Evolutionary conservation across 2,113 vertebrate genomes (phyloP).

Genomic region (Pygoscelis antarcticus): DNA sequence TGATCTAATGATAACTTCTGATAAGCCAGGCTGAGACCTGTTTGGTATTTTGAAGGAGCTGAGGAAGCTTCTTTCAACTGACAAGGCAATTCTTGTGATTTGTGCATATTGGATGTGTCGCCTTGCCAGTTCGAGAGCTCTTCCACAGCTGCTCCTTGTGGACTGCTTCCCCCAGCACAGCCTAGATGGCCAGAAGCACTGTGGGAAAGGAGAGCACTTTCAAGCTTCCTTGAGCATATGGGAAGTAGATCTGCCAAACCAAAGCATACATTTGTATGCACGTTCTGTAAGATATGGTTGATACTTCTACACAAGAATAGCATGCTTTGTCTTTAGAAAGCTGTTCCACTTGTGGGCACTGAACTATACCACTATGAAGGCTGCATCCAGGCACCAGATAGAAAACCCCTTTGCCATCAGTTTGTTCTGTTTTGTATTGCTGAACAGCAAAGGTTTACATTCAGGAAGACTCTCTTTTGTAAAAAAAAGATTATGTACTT

Average conservation of each 20-base stretch:
- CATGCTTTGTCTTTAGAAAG: not conserved
- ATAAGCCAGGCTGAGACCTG: not conserved
- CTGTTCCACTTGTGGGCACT: not conserved
- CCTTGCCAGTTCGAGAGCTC: accelerated
- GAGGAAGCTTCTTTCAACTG: not conserved
- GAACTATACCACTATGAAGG: not conserved
- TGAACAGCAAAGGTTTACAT: not conserved
- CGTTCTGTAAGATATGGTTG: not conserved
- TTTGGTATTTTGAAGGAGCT: not conserved
- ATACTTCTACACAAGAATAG: not conserved
- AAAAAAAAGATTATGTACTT: not conserved
- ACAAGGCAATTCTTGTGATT: not conserved
- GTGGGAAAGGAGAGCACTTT: not conserved
- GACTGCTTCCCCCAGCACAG: not conserved
- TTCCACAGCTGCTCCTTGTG: not conserved
- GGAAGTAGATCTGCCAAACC: not conserved
- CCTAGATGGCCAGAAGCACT: not conserved
- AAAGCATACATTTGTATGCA: accelerated
- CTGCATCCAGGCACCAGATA: not conserved
- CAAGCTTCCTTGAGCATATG: not conserved
- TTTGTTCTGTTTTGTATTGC: not conserved
- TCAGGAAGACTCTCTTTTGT: not conserved
- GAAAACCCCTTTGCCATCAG: not conserved
- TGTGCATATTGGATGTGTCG: not conserved
- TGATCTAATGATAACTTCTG: not conserved